A percentile compares a stretch with the other conserved stretches of the same genome.
These are phyloP conservation scores for Willowsia nigromaculata DNA, from an alignment of 2,888 invertebrate species.

Conservation along the genomic window DNA sequence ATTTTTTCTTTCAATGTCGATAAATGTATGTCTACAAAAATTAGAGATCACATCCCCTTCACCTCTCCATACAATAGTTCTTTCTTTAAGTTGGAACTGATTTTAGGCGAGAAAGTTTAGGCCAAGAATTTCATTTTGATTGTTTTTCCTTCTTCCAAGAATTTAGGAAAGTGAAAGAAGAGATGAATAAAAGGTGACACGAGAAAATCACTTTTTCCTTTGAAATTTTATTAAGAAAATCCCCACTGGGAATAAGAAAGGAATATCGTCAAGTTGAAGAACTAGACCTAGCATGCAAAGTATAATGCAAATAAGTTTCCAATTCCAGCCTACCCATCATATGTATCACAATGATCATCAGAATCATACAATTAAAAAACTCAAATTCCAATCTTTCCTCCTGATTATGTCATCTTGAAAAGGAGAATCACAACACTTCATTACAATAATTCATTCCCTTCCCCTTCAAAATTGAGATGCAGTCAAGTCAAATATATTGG, in stretches of 20 bases:
- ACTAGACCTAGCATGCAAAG: not conserved
- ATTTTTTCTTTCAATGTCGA: not conserved
- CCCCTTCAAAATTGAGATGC: not conserved
- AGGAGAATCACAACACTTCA: not conserved
- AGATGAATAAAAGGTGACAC: conserved; percentile 33
- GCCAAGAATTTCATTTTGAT: conserved; percentile 1
- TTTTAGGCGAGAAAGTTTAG: conserved; percentile 5
- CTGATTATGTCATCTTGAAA: not conserved
- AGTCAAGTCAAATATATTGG: not conserved
- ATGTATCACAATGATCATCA: conserved; percentile 8
- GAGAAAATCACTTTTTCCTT: conserved; percentile 36
- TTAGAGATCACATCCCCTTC: not conserved
- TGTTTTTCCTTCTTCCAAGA: conserved; percentile 6
- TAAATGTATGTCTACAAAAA: conserved; percentile 17
- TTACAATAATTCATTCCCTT: not conserved
- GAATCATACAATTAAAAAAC: conserved; percentile 29
- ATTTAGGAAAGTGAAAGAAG: not conserved
- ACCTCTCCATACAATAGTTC: not conserved
- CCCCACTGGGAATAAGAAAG: not conserved
- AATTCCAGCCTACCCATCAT: not conserved
- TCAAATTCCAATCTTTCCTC: not conserved
- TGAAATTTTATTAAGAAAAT: conserved; percentile 38
- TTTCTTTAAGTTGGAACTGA: not conserved
- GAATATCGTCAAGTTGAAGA: not conserved
- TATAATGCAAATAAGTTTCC: not conserved